A percentile compares a stretch with the other conserved stretches of the same genome.
Conservation (phyloP, 2,888 invertebrate genomes). For the Portevinia maculata region DNA sequence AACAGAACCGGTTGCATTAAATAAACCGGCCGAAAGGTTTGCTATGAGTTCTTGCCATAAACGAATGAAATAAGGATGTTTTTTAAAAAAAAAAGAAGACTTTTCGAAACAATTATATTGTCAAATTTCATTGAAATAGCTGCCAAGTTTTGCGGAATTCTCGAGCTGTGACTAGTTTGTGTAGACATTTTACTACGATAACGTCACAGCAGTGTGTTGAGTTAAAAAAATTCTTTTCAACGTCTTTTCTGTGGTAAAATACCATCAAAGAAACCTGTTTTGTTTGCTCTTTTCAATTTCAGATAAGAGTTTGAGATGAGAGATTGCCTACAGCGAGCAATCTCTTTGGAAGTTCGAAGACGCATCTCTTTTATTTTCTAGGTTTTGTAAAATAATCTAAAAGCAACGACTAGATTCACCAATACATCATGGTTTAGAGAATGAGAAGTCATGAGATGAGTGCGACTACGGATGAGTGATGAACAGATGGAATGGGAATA, state of each 20-base stretch:
- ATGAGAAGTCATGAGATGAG: conserved; percentile 2
- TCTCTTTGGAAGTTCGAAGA: conserved; percentile 23
- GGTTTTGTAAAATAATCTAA: conserved; percentile 11
- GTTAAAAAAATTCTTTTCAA: not conserved
- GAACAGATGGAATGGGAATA: too few relatives aligned
- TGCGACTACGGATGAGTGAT: conserved; percentile 5
- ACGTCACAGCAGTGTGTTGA: not conserved
- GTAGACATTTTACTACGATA: conserved; percentile 7
- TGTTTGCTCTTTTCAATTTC: conserved; percentile 23
- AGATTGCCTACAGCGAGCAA: not conserved
- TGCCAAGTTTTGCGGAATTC: not conserved
- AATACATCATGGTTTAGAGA: conserved; percentile 3
- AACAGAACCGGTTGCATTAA: conserved; percentile 56
- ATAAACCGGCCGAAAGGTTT: conserved; percentile 42
- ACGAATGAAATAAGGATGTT: not conserved
- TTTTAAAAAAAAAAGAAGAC: not conserved
- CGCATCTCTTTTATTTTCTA: conserved; percentile 22
- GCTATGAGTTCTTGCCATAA: not conserved
- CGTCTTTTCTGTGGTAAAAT: not conserved
- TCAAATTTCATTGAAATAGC: too few relatives aligned
- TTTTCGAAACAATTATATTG: too few relatives aligned
- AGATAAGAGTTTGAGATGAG: not conserved
- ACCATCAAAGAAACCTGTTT: conserved; percentile 28
- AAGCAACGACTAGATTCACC: conserved; percentile 16
- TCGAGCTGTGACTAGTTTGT: not conserved